phyloP scores from a whole-genome alignment of 1,140 invertebrate species.

The Ostrea denselamellosa region DNA sequence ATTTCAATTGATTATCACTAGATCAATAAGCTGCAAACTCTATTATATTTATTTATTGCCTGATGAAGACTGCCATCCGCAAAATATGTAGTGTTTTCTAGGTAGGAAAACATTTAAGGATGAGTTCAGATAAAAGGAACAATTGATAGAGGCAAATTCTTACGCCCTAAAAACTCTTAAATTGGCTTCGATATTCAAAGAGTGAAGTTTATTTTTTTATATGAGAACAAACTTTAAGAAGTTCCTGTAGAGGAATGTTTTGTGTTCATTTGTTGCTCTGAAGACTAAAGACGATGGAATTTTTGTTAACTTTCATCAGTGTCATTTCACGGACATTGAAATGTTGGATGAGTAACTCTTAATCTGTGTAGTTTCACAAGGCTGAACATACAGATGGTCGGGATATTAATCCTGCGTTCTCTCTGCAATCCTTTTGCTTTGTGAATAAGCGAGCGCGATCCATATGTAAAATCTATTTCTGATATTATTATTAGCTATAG shows the following conservation, averaged over 20 bases:
- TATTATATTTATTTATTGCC: neutral
- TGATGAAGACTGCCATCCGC: neutral
- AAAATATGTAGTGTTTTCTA: neutral
- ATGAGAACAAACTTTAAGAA: neutral
- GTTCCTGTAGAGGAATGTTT: neutral
- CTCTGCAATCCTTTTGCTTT: neutral
- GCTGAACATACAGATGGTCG: neutral
- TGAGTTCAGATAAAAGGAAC: neutral
- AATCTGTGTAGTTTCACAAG: neutral
- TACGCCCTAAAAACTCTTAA: neutral
- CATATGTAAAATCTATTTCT: conserved; percentile 16
- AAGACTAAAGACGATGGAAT: neutral
- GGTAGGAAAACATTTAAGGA: neutral
- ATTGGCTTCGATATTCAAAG: conserved; percentile 4
- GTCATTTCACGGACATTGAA: neutral
- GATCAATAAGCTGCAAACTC: neutral
- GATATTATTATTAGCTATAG: neutral
- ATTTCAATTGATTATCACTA: neutral
- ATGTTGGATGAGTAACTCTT: neutral
- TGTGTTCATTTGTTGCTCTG: neutral
- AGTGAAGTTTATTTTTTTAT: neutral
- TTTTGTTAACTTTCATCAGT: neutral
- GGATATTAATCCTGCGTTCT: neutral
- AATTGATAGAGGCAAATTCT: neutral
- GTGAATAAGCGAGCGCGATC: neutral